A percentile compares a stretch with the other conserved stretches of the same genome.
Evolutionary conservation across 2,797 vertebrate species (phyloP).

Genomic region (Sebastes diaconus): DNA sequence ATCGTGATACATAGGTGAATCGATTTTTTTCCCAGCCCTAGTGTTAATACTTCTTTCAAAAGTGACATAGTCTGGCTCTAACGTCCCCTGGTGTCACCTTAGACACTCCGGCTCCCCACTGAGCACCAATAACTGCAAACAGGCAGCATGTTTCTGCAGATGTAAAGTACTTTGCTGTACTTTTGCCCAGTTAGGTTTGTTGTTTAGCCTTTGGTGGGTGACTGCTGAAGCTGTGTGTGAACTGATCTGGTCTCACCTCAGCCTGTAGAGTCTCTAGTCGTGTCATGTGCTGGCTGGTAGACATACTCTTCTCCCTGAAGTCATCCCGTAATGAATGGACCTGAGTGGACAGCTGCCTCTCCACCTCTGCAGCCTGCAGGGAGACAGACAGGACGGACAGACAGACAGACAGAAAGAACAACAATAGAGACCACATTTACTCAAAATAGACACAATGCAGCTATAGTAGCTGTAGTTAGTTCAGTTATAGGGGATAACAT

Average conservation of each 20-base stretch:
- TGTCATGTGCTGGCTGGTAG: constrained; percentile 94
- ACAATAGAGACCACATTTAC: background rate
- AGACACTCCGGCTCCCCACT: background rate
- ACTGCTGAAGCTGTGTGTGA: background rate
- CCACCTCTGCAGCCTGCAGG: constrained; percentile 92
- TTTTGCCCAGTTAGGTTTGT: background rate
- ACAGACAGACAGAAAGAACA: background rate
- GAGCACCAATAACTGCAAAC: background rate
- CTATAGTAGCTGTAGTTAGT: no score
- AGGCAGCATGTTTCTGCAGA: background rate
- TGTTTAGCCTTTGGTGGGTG: background rate
- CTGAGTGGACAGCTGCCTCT: constrained; percentile 95
- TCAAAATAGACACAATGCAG: no score
- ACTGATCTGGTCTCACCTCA: constrained; percentile 83
- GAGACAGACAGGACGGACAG: background rate
- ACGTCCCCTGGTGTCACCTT: background rate
- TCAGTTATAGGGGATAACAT: no score
- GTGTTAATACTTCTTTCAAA: background rate
- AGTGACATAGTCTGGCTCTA: background rate
- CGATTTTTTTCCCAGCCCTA: no score
- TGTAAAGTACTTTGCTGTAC: background rate
- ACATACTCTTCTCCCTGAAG: constrained; percentile 94
- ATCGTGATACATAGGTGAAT: no score
- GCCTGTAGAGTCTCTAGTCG: constrained; percentile 93
- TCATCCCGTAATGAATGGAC: constrained; percentile 94